phyloP scores from a whole-genome alignment of 2,113 vertebrate species.

The Rhegmatorhina hoffmannsi region DNA sequence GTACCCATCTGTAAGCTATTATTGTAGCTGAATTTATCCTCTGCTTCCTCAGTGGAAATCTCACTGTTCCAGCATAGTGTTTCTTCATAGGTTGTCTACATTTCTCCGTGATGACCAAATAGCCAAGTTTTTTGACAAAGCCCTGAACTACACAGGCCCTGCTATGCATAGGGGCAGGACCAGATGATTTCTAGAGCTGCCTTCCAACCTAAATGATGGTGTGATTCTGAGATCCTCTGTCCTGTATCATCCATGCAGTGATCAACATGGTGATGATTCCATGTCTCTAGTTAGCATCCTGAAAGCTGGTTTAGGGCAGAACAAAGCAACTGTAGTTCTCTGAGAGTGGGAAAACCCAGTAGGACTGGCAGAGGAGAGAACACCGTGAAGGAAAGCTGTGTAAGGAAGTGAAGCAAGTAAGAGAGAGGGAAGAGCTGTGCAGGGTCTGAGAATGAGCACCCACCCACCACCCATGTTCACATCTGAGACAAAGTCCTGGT shows the following conservation, averaged over 20 bases:
- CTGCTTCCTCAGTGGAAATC: neutral
- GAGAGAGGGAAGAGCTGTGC: neutral
- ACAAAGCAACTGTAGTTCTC: neutral
- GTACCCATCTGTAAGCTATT: neutral
- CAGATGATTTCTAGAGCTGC: neutral
- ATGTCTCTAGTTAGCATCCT: neutral
- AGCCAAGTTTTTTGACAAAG: neutral
- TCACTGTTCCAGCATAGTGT: neutral
- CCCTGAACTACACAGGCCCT: neutral
- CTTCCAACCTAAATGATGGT: neutral
- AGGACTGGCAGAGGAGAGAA: neutral
- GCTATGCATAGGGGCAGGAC: accelerated
- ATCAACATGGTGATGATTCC: neutral
- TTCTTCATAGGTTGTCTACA: neutral
- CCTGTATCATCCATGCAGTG: neutral
- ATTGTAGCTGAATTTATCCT: neutral
- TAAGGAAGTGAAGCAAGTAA: neutral
- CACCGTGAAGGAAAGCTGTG: accelerated
- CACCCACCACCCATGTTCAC: neutral
- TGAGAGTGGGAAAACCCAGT: neutral
- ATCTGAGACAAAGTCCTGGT: neutral
- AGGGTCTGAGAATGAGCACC: neutral
- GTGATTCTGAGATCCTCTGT: neutral
- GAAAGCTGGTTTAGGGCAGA: neutral
- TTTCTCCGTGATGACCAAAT: neutral